Evolutionary conservation across 64 coral and sea anemone species (phyloP).

Genomic region (Acropora tenuis): DNA sequence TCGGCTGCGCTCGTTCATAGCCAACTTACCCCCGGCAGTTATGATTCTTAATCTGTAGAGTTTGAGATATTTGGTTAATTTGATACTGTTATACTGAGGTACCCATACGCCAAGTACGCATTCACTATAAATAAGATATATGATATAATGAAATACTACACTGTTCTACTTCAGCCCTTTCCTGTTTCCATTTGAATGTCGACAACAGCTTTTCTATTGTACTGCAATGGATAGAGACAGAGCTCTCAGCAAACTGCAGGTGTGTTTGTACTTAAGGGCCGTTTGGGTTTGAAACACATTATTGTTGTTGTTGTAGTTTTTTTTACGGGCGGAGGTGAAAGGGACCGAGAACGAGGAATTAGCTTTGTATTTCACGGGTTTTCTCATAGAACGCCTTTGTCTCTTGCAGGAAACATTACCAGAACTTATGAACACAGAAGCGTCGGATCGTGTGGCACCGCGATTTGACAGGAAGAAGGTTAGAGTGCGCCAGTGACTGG

Average conservation of each 20-base stretch:
- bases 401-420: constrained; percentile 83
- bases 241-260: constrained; percentile 98
- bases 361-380: background rate
- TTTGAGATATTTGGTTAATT: no score
- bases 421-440: constrained; percentile 94
- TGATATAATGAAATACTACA: background rate
- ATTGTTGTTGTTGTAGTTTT: no score
- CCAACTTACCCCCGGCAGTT: no score
- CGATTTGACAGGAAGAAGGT: constrained; percentile 99
- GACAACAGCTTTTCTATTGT: constrained; percentile 97
- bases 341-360: no score
- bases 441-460: constrained; percentile 93
- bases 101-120: no score
- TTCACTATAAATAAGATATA: no score
- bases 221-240: constrained; percentile 98
- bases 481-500: background rate
- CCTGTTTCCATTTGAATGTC: constrained; percentile 98
- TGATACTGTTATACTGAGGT: no score
- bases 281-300: no score
- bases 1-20: no score
- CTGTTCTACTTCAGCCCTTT: constrained; percentile 79
- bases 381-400: background rate
- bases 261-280: background rate
- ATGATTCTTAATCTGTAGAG: no score
- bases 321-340: no score